These are phyloP conservation scores for Tinea trinotella DNA, from an alignment of 2,888 invertebrate genomes.

Conservation along the genomic window DNA sequence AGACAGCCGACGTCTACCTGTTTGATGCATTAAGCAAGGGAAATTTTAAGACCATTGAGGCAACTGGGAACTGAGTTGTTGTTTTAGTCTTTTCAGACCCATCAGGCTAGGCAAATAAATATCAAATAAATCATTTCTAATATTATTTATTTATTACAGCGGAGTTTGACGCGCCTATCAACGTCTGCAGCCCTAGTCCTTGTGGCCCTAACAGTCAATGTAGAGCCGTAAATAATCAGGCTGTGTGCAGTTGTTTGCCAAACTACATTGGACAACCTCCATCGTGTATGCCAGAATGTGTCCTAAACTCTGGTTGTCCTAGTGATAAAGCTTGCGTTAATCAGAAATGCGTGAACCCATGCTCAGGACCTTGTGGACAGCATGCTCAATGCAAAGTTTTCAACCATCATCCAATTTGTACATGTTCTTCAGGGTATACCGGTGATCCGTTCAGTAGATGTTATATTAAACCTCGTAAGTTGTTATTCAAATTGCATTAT, in stretches of 20 bases:
- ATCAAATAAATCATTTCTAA: slow-evolving; percentile 2
- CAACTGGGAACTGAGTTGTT: too few species aligned
- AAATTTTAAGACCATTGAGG: neutral
- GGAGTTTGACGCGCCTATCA: neutral
- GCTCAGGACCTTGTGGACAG: slow-evolving; percentile 79
- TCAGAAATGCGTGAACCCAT: slow-evolving; percentile 80
- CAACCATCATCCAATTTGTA: slow-evolving; percentile 80
- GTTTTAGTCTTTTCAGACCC: too few species aligned
- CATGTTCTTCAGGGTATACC: slow-evolving; percentile 73
- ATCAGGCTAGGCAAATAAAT: too few species aligned
- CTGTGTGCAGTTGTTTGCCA: slow-evolving; percentile 79
- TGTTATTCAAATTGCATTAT: slow-evolving; percentile 10
- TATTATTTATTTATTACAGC: slow-evolving; percentile 8
- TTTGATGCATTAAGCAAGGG: neutral
- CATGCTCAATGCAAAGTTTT: slow-evolving; percentile 80
- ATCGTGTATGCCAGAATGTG: slow-evolving; percentile 77
- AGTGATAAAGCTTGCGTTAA: slow-evolving; percentile 76
- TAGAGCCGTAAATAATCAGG: slow-evolving; percentile 69
- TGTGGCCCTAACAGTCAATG: slow-evolving; percentile 77
- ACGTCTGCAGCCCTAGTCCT: slow-evolving; percentile 69
- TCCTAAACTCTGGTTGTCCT: slow-evolving; percentile 77
- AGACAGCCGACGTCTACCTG: neutral
- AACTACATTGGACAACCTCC: slow-evolving; percentile 79
- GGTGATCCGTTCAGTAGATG: slow-evolving; percentile 80
- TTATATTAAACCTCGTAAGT: slow-evolving; percentile 63